Evolutionary conservation across 2,888 invertebrate species (phyloP).

Genomic region (Melitaea athalia): DNA sequence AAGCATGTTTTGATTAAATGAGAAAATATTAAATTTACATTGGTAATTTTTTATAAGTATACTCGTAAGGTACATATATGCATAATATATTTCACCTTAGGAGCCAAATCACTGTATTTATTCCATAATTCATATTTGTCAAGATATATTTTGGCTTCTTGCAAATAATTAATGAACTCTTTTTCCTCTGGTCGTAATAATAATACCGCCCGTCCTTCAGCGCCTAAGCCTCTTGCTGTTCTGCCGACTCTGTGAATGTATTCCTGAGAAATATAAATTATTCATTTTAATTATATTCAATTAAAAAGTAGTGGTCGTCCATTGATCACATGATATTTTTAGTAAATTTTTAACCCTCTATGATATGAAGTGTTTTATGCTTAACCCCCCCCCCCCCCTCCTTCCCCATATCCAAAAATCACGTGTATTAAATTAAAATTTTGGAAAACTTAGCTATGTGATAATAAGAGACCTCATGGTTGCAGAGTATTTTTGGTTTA

Average conservation of each 20-base stretch:
- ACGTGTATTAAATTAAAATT: too few species aligned
- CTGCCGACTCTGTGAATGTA: conserved; percentile 99
- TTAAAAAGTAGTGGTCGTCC: too few species aligned
- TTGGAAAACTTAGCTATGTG: too few species aligned
- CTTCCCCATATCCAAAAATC: too few species aligned
- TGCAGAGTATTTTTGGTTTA: background rate
- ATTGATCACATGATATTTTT: too few species aligned
- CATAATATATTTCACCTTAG: conserved; percentile 46
- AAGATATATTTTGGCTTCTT: conserved; percentile 94
- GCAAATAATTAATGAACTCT: conserved; percentile 94
- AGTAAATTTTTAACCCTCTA: too few species aligned
- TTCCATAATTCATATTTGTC: conserved; percentile 88
- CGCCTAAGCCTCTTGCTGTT: conserved; percentile 96
- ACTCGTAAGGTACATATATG: background rate
- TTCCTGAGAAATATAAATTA: conserved; percentile 85
- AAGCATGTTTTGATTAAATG: background rate
- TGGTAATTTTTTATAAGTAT: background rate
- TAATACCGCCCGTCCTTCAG: conserved; percentile 94
- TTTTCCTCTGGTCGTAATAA: conserved; percentile 96
- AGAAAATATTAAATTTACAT: background rate
- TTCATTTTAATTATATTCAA: too few species aligned
- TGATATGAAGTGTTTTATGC: too few species aligned
- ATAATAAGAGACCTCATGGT: too few species aligned
- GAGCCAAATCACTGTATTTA: conserved; percentile 64
- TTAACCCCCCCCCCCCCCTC: too few species aligned